Percentiles rank a stretch among this genome's conserved stretches.
phyloP scores from a whole-genome alignment of 2,888 invertebrate genomes.

The Orchesella flavescens region DNA sequence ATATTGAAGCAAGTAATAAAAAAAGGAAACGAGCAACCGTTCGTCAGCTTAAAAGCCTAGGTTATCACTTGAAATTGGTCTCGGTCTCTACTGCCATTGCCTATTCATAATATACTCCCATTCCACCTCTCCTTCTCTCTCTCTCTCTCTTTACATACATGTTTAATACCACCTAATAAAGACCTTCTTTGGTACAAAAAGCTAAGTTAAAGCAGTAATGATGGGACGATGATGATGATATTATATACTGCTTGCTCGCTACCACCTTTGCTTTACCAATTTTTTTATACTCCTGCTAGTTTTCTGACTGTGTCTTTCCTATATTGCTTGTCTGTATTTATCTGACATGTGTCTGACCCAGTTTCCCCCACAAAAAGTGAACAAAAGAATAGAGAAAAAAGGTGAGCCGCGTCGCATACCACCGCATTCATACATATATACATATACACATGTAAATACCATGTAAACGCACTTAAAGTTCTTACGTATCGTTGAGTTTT shows the following conservation, averaged over 20 bases:
- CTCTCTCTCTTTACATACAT: neutral
- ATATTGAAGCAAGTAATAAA: conserved; percentile 44
- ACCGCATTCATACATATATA: conserved; percentile 9
- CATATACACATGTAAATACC: neutral
- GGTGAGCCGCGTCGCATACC: conserved; percentile 18
- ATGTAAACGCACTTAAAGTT: too few species aligned
- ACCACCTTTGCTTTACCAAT: conserved; percentile 25
- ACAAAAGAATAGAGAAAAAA: conserved; percentile 38
- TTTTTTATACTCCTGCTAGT: conserved; percentile 11
- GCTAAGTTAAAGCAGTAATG: neutral
- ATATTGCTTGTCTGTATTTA: conserved; percentile 38
- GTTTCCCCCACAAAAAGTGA: conserved; percentile 54
- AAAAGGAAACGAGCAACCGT: conserved; percentile 47
- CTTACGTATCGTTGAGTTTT: too few species aligned
- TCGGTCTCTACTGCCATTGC: conserved; percentile 51
- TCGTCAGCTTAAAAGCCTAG: conserved; percentile 54
- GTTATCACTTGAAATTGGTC: conserved; percentile 59
- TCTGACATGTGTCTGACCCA: conserved; percentile 62
- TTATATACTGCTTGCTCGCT: conserved; percentile 27
- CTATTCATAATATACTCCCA: conserved; percentile 37
- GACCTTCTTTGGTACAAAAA: conserved; percentile 28
- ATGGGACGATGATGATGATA: conserved; percentile 31
- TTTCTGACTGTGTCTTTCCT: conserved; percentile 18
- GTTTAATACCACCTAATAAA: conserved; percentile 45
- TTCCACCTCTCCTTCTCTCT: neutral